Evolutionary conservation across 2,888 invertebrate genomes (phyloP).

Genomic region (Volucella zonaria): DNA sequence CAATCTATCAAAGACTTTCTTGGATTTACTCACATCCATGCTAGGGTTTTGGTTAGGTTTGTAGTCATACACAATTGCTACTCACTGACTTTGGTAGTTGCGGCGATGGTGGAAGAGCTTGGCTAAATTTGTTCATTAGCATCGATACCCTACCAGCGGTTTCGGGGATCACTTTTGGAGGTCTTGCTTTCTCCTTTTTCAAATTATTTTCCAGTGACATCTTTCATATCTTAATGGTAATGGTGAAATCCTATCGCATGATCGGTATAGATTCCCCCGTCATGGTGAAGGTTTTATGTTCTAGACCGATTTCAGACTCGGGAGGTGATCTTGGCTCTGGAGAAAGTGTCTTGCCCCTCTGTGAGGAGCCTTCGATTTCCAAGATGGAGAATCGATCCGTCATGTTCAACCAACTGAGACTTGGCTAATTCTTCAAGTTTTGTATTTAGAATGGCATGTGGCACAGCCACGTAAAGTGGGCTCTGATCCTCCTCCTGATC

Average conservation of each 20-base stretch:
- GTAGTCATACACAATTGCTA: conserved; percentile 66
- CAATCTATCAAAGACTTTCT: too few relatives aligned
- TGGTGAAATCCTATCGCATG: conserved; percentile 82
- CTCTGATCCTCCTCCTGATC: too few relatives aligned
- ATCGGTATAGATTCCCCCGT: too few relatives aligned
- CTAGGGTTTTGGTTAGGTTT: conserved; percentile 68
- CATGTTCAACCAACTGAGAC: too few relatives aligned
- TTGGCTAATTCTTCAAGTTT: too few relatives aligned
- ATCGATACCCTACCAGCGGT: conserved; percentile 80
- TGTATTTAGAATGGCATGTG: too few relatives aligned
- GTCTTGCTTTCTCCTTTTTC: conserved; percentile 79
- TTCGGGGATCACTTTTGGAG: conserved; percentile 77
- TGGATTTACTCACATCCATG: conserved; percentile 75
- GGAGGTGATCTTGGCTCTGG: conserved; percentile 30
- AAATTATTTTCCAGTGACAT: conserved; percentile 81
- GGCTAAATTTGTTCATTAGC: conserved; percentile 80
- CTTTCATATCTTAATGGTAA: conserved; percentile 82
- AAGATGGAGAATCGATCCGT: neutral
- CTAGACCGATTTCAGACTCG: conserved; percentile 43
- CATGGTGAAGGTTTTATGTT: conserved; percentile 45
- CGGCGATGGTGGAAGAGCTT: too few relatives aligned
- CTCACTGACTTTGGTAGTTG: conserved; percentile 58
- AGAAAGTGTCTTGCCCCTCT: conserved; percentile 1
- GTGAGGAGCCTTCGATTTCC: neutral
- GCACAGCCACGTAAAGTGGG: too few relatives aligned